Base-by-base conservation (phyloP, 2,888 invertebrate genomes). In the Dysmachus trigonus region DNA sequence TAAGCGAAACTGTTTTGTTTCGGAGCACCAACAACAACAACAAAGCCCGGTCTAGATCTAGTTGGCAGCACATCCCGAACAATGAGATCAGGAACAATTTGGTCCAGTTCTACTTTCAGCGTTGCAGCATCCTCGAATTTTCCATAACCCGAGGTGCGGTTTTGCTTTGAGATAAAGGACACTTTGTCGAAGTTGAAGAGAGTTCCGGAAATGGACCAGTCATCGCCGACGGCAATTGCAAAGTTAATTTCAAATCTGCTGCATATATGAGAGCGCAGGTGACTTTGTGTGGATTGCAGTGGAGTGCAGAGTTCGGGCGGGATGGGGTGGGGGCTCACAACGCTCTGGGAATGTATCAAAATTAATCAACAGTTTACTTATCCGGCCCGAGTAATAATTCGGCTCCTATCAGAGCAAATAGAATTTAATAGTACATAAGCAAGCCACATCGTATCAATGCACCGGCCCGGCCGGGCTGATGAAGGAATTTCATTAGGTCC, bases 401-500 rank as follows among this genome's bases (percentile, higher is more conserved):
- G 79, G 27, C 22, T 79, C 27, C 51, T 79, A 79, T 79, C 79
- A 82, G 71, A 33, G 62, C 82, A 82, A 82, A 82, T 82, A 82
- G 82, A 62, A 82, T 82, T 62, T 82, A 82, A 81, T 53, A 53
- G 35, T 33, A 82, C 71, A 82, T 82, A 35, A 35, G 33, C 71
- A 53, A 82, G 82, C 82, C 82, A 71, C 82, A 82, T 41, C 82
- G 62, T 71, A 82, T 82, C 82, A 71, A 82, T 82, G 27, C 62
- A 71, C 62, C 31, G 18, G 33, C 7, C 35, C 33, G 82, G 38
- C 62, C 31, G 18, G 33, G 1, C 35, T 62, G 82, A 82, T 82
- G 82, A 82, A 82, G 82, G 82, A 82, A 82, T 82, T 82, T 82
- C 82, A 82, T 82, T 82, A 82, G 53, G 82, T 35, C 38, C 82